Evolutionary conservation across 2,797 vertebrate genomes (phyloP), one percentile per base, ranked within the genome.

Genomic region (Falco cherrug): DNA sequence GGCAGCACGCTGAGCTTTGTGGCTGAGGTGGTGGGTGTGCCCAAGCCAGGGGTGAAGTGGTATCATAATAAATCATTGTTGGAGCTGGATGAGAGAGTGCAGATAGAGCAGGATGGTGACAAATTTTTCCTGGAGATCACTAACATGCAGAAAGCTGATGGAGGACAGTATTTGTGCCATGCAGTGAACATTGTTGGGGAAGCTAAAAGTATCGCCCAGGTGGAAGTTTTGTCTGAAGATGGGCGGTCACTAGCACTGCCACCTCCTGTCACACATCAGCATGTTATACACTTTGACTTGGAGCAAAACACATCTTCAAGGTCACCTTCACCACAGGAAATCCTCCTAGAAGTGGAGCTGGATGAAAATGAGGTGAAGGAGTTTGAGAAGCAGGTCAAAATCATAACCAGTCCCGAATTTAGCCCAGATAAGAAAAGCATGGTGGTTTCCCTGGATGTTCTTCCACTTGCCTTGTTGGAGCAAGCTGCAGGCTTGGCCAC

Each of bases 361-460:
- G 99, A 99, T 98, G 99, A 99, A 97, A 99, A 98, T 89, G 99
- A 99, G 79, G 99, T 99, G 60, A 99, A 99, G 90, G 99, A 99
- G 95, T 99, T 99, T 98, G 99, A 99, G 97, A 99, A 98, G 92
- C 99, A 99, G 91, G 98, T 99, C n/a, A 99, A 99, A 98, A 99
- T 99, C 89, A 98, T 99, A 95, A 99, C 99, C 16, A 99, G 99
- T 84, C 99, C 99, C 9, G 99, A 99, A 97, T 99, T 99, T 97
- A 98, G 98, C 24, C 97, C 99, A 14, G 99, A 99, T 95, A 99
- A 99, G 95, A 99, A 99, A 97, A 99, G 99, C 94, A 99, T 99
- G 99, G 98, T 99, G 74, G 99, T 99, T 95, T 99, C 99, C 78
- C 97, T 99, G 85, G 99, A 99, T 96, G 99, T 99, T 39, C 98